Evolutionary conservation across 2,797 vertebrate genomes (phyloP).

Genomic region (Nothura maculosa): DNA sequence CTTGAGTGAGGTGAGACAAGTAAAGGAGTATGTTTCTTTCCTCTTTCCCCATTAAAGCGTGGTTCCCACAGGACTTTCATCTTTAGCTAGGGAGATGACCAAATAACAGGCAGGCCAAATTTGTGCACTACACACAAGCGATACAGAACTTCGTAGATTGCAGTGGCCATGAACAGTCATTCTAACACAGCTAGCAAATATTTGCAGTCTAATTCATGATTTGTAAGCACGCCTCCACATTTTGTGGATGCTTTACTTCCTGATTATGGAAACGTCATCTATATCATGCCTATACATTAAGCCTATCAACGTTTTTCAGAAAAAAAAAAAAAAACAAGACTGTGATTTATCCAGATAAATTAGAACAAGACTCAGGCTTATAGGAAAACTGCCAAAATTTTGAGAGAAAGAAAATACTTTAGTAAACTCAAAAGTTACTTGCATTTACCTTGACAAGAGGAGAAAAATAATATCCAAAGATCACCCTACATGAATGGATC

Average conservation of each 20-base stretch:
- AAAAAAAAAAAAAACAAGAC: background rate
- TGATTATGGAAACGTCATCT: background rate
- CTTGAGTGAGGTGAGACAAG: background rate
- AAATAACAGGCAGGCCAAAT: background rate
- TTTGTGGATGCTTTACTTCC: background rate
- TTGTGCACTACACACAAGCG: accelerated
- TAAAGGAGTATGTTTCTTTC: background rate
- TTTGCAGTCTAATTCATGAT: background rate
- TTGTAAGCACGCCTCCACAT: background rate
- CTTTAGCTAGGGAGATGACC: background rate
- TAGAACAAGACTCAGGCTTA: background rate
- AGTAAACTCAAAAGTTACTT: background rate
- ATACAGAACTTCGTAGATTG: background rate
- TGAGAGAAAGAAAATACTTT: background rate
- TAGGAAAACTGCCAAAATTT: background rate
- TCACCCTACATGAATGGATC: background rate
- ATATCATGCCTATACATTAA: background rate
- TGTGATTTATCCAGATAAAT: background rate
- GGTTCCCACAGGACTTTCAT: background rate
- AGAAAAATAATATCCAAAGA: background rate
- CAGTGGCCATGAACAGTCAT: background rate
- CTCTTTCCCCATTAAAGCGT: background rate
- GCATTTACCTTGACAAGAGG: background rate
- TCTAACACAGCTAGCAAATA: background rate
- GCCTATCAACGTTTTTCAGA: background rate